These are phyloP conservation scores for Ecdyonurus torrentis DNA, from an alignment of 2,888 invertebrate genomes.

Conservation along the genomic window DNA sequence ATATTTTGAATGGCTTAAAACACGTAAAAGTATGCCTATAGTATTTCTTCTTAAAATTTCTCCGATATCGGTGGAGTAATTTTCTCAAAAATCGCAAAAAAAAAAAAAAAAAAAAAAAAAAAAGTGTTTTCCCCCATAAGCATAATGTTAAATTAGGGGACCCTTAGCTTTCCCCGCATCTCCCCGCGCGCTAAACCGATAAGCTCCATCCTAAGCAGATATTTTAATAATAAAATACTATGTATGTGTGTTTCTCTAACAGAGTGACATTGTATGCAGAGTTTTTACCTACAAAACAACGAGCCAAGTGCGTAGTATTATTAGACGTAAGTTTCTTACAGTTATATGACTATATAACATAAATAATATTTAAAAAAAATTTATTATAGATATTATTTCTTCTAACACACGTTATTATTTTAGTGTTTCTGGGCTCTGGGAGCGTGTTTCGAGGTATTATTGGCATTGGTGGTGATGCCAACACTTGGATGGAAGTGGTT, in stretches of 20 bases:
- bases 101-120: too few species aligned
- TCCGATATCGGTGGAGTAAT: too few species aligned
- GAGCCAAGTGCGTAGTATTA: conserved; percentile 88
- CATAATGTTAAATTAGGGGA: too few species aligned
- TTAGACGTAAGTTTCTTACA: conserved; percentile 57
- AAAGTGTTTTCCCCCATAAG: too few species aligned
- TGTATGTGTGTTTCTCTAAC: conserved; percentile 19
- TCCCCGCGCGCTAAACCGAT: too few species aligned
- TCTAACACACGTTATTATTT: not conserved
- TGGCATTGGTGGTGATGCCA: conserved; percentile 83
- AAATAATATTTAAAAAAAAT: conserved; percentile 5
- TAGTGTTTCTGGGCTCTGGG: conserved; percentile 95
- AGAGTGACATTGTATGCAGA: conserved; percentile 93
- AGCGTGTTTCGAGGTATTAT: conserved; percentile 79
- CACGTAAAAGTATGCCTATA: too few species aligned
- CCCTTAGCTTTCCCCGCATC: too few species aligned
- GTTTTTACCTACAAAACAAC: conserved; percentile 82
- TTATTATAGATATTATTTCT: conserved; percentile 8
- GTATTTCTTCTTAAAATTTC: too few species aligned
- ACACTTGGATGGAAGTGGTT: conserved; percentile 83
- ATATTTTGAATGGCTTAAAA: too few species aligned
- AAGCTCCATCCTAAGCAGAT: too few species aligned
- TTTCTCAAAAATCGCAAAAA: too few species aligned
- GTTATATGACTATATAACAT: conserved; percentile 5
- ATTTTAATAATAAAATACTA: not conserved